Conservation (phyloP, 2,113 vertebrate genomes). For the Sinocyclocheilus grahami region DNA sequence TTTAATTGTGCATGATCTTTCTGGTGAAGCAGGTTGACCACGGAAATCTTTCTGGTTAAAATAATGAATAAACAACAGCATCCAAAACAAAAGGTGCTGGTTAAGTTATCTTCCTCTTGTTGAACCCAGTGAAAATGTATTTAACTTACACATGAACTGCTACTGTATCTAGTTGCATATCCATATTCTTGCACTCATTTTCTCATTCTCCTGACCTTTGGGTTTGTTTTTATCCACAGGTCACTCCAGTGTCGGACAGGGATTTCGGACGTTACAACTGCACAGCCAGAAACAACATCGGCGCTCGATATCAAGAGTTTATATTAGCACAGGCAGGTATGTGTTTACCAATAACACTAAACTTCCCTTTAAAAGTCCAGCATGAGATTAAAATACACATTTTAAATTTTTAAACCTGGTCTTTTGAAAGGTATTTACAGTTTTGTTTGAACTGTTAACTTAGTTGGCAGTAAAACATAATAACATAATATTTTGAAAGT, state of each 20-base stretch:
- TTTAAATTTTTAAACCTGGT: not conserved
- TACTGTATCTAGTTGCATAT: too few relatives aligned
- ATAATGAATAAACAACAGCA: not conserved
- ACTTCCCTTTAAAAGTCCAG: not conserved
- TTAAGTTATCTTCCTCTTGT: not conserved
- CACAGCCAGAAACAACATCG: slow-evolving; percentile 92
- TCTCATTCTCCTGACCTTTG: not conserved
- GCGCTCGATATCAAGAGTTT: slow-evolving; percentile 90
- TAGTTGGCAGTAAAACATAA: too few relatives aligned
- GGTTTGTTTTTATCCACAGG: slow-evolving; percentile 68
- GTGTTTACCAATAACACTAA: slow-evolving; percentile 56
- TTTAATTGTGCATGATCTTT: too few relatives aligned
- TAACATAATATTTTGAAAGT: too few relatives aligned
- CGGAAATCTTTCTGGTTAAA: not conserved
- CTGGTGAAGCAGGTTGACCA: too few relatives aligned
- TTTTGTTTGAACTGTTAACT: not conserved
- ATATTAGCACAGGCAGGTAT: slow-evolving; percentile 93
- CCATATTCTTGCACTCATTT: not conserved
- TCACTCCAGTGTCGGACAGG: slow-evolving; percentile 91
- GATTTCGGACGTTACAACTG: slow-evolving; percentile 97
- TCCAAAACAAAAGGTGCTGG: not conserved
- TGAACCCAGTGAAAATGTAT: too few relatives aligned
- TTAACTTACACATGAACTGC: too few relatives aligned
- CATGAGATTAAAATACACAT: not conserved
- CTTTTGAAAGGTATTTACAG: not conserved